These are phyloP conservation scores for Clarias laeviceps DNA, from an alignment of 2,797 vertebrate genomes.

Conservation along the genomic window DNA sequence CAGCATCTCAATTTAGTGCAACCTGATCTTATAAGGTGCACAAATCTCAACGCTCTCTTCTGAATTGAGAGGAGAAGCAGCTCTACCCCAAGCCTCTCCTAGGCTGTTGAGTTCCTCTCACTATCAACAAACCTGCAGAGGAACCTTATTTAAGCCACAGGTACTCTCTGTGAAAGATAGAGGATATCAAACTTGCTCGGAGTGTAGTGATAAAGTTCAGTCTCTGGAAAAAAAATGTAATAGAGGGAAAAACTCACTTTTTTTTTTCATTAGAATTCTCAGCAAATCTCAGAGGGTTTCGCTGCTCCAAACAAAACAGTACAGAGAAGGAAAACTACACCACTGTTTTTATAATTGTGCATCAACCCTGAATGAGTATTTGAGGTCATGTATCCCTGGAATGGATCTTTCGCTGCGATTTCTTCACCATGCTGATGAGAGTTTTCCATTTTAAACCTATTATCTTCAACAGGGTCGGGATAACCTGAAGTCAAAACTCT, in stretches of 20 bases:
- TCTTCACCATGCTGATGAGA: slow-evolving; percentile 39
- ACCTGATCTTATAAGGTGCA: not conserved
- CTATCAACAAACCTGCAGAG: not conserved
- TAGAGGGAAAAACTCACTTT: slow-evolving; percentile 29
- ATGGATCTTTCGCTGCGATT: not conserved
- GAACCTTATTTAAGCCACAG: not conserved
- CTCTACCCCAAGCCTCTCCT: not conserved
- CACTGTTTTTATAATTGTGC: slow-evolving; percentile 60
- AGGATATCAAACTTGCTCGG: not conserved
- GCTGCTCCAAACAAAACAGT: slow-evolving; percentile 33
- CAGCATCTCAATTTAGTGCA: not conserved
- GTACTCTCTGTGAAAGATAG: not conserved
- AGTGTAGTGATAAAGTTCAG: slow-evolving; percentile 10
- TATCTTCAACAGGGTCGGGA: slow-evolving; percentile 41
- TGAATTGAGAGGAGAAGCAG: not conserved
- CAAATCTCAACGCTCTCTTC: not conserved
- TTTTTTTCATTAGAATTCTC: slow-evolving; percentile 37
- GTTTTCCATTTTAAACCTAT: slow-evolving; percentile 59
- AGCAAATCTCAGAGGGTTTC: slow-evolving; percentile 41
- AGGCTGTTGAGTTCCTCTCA: not conserved
- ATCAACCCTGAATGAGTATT: slow-evolving; percentile 57
- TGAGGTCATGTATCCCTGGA: slow-evolving; percentile 50
- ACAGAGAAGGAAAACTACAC: slow-evolving; percentile 41
- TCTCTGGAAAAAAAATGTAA: slow-evolving; percentile 9
- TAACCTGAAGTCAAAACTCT: slow-evolving; percentile 65